A percentile compares a stretch with the other conserved stretches of the same genome.
phyloP scores from a whole-genome alignment of 2,113 vertebrate species.

The Callospermophilus lateralis region DNA sequence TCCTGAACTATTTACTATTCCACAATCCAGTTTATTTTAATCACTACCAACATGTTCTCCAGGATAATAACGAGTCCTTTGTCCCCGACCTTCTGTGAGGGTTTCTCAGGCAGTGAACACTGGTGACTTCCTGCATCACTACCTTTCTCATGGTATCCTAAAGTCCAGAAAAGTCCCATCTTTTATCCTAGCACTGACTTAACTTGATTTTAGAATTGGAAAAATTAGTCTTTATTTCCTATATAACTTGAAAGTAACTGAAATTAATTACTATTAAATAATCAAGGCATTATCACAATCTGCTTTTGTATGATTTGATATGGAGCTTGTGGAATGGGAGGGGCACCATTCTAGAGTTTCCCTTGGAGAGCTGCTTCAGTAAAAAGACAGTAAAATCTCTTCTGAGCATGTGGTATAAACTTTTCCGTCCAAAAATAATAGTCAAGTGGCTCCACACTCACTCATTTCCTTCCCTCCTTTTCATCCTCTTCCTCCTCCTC shows the following conservation, averaged over 20 bases:
- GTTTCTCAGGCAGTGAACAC: neutral
- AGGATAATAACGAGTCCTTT: neutral
- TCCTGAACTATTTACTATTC: neutral
- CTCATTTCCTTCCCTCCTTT: conserved; percentile 39
- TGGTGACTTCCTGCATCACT: neutral
- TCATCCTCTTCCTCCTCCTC: neutral
- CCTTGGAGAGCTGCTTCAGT: conserved; percentile 37
- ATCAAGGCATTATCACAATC: neutral
- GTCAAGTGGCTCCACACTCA: conserved; percentile 6
- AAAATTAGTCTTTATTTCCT: neutral
- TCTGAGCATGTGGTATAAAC: neutral
- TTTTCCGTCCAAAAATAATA: conserved; percentile 76
- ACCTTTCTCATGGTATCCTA: neutral
- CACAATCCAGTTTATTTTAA: neutral
- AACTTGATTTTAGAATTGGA: neutral
- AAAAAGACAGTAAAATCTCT: neutral
- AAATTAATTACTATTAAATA: conserved; percentile 12
- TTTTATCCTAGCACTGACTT: neutral
- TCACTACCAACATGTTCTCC: neutral
- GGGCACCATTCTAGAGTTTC: neutral
- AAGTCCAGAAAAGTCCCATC: neutral
- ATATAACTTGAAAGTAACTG: neutral
- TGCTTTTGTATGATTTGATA: neutral
- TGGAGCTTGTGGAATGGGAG: neutral
- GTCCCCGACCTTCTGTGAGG: neutral